Base-by-base conservation (phyloP, 2,888 invertebrate species). In the Andrena haemorrhoa region DNA sequence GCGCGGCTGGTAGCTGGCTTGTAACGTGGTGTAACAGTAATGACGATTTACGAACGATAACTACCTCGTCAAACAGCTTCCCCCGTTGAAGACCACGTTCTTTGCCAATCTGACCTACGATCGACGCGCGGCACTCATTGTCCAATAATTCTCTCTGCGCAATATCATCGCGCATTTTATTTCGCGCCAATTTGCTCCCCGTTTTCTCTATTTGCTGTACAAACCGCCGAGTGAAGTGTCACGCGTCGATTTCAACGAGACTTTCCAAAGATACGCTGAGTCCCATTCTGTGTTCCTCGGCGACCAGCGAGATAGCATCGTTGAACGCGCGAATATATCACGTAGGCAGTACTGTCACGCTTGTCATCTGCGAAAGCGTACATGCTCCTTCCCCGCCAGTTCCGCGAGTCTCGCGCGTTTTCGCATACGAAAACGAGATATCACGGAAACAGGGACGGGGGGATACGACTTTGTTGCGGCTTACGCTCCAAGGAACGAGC, bases 11-110 rank as follows among this genome's bases (percentile, higher is more conserved):
- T 84, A 87, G 86, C 78, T 35, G 20, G 33, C 33, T 60, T 29
- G 74, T 76, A 69, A 80, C 64, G 63, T 20, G 12, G 61, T 61
- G 66, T 75, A 78, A 79, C 74, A 74, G 74, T 77, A 82, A 83
- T 78, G 81, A 87, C 85, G 87, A 87, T 87, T 87, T 80, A 82
- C 79, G 77, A 63, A 79, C 73, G 87, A 87, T 85, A 87, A 85
- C 74, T 74, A 85, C 79, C 87, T 80, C 47, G 72, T 81, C 73
- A 26, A 78, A 77, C 81, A 60, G 73, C 77, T 83, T 79, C 58
- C 68, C 70, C 63, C 56, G 47, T 56, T 16, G 29, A 56, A 66
- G 33, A 29, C 58, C 41, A 33, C 63, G 76, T 66, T 74, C 63
- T 20, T 41, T 23, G 56, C 47, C 33, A 41, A 70, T 70, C 58